Percentiles rank a stretch among this genome's conserved stretches.
phyloP scores from a whole-genome alignment of 2,888 invertebrate genomes.

The Parapristionchus giblindavisi region DNA sequence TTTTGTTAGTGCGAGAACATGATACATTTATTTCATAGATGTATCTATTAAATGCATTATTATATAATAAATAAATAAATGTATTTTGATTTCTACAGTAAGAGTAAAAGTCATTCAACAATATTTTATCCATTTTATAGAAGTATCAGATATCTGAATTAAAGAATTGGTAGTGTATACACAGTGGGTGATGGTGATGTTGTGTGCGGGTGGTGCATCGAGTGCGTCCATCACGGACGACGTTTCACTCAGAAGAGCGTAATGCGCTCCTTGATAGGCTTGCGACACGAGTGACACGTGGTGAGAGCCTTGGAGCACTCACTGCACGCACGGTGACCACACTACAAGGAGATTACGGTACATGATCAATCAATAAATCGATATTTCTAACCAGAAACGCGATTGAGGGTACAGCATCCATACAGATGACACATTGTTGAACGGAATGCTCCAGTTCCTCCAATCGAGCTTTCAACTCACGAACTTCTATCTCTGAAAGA shows the following conservation, averaged over 20 bases:
- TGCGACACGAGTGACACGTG: conserved; percentile 36
- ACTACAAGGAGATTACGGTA: conserved; percentile 11
- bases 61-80: too few relatives aligned
- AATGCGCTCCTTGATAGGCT: conserved; percentile 27
- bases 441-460: conserved; percentile 37
- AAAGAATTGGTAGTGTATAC: conserved; percentile 14
- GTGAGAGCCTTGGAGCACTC: conserved; percentile 25
- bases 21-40: too few relatives aligned
- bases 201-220: background rate
- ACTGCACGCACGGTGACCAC: conserved; percentile 35
- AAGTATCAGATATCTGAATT: background rate
- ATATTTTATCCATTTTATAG: too few relatives aligned
- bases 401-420: conserved; percentile 31
- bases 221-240: background rate
- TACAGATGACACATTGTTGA: conserved; percentile 36
- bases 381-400: conserved; percentile 18
- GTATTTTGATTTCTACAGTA: too few relatives aligned
- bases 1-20: too few relatives aligned
- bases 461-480: conserved; percentile 18
- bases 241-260: conserved; percentile 32
- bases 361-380: background rate
- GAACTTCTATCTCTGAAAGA: conserved; percentile 22
- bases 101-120: too few relatives aligned
- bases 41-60: too few relatives aligned
- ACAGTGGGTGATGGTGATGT: background rate